These are phyloP conservation scores for Umimayanthus kanabou DNA, from an alignment of 92 coral and sea anemone genomes.

Conservation along the genomic window DNA sequence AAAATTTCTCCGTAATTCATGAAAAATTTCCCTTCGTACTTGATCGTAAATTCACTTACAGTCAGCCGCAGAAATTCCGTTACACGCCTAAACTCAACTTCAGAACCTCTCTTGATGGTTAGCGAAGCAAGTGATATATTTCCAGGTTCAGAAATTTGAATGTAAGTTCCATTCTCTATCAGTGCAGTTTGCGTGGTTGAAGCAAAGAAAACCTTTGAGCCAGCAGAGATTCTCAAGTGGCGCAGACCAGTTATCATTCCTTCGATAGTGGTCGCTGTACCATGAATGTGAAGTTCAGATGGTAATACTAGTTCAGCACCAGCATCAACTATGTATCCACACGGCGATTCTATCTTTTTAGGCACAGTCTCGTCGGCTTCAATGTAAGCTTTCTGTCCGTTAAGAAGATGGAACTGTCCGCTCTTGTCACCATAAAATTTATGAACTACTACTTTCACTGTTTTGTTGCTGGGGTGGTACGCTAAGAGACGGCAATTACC, in stretches of 20 bases:
- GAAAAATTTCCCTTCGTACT: constrained; percentile 51
- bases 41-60: constrained; percentile 50
- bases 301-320: constrained; percentile 68
- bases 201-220: constrained; percentile 52
- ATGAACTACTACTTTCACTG: constrained; percentile 54
- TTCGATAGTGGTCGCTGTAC: constrained; percentile 56
- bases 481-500: constrained; percentile 61
- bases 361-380: constrained; percentile 68
- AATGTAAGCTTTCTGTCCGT: constrained; percentile 51
- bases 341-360: constrained; percentile 69
- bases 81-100: constrained; percentile 54
- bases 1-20: constrained; percentile 70
- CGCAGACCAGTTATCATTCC: constrained; percentile 69
- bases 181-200: constrained; percentile 69
- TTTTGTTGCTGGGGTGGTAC: constrained; percentile 48
- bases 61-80: constrained; percentile 58
- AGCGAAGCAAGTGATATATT: constrained; percentile 62
- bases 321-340: constrained; percentile 59
- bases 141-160: constrained; percentile 61
- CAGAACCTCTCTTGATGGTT: constrained; percentile 52
- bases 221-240: constrained; percentile 48
- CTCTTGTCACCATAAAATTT: constrained; percentile 66
- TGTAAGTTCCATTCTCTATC: constrained; percentile 59
- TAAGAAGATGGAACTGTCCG: constrained; percentile 65
- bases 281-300: constrained; percentile 67